Evolutionary conservation across 2,888 invertebrate species (phyloP).

Genomic region (Acronicta aceris): DNA sequence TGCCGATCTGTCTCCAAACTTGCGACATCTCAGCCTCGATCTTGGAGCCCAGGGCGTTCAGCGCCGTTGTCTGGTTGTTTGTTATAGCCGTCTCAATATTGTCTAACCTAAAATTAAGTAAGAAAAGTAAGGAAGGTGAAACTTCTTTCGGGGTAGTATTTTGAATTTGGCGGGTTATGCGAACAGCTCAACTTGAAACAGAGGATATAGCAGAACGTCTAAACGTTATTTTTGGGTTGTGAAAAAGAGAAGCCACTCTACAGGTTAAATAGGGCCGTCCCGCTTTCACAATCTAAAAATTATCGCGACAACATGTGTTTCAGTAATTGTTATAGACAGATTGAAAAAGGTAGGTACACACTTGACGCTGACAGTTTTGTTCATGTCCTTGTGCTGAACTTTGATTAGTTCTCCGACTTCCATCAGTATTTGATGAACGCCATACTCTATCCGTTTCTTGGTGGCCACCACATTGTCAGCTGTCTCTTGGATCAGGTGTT

Average conservation of each 20-base stretch:
- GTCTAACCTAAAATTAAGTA: conserved; percentile 88
- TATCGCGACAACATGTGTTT: too few relatives aligned
- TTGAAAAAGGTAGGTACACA: conserved; percentile 53
- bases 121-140: too few relatives aligned
- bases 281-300: too few relatives aligned
- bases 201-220: too few relatives aligned
- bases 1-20: conserved; percentile 97
- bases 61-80: conserved; percentile 92
- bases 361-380: conserved; percentile 91
- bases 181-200: too few relatives aligned
- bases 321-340: too few relatives aligned
- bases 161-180: too few relatives aligned
- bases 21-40: conserved; percentile 95
- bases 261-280: too few relatives aligned
- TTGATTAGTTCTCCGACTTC: conserved; percentile 92
- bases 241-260: too few relatives aligned
- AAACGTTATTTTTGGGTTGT: too few relatives aligned
- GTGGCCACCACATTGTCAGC: conserved; percentile 95
- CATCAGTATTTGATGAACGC: conserved; percentile 94
- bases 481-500: conserved; percentile 94
- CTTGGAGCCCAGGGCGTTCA: conserved; percentile 93
- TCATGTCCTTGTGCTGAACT: conserved; percentile 90
- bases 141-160: too few relatives aligned
- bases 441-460: conserved; percentile 95
- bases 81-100: conserved; percentile 92